Conservation (phyloP, 1,140 invertebrate genomes). For the Scylla paramamosain region DNA sequence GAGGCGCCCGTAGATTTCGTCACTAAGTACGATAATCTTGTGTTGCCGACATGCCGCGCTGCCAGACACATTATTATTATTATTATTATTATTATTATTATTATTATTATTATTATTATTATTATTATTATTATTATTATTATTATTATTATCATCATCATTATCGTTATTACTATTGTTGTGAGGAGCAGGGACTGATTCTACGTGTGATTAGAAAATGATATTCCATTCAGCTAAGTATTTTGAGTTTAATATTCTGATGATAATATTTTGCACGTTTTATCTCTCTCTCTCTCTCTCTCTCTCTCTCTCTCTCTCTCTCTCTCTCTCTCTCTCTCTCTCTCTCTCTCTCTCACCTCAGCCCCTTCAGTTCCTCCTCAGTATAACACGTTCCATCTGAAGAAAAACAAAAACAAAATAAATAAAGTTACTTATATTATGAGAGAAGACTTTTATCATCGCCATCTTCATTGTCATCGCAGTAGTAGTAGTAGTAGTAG, state of each 20-base stretch:
- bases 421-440: not conserved
- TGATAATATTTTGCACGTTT: too few relatives aligned
- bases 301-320: conserved; percentile 18
- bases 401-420: not conserved
- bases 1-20: conserved; percentile 74
- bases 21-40: conserved; percentile 67
- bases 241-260: too few relatives aligned
- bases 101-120: not conserved
- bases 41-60: conserved; percentile 66
- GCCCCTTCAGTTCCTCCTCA: conserved; percentile 54
- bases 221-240: too few relatives aligned
- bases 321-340: not conserved
- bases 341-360: conserved; percentile 55
- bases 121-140: conserved; percentile 16
- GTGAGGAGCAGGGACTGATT: too few relatives aligned
- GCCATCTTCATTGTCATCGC: too few relatives aligned
- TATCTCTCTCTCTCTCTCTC: not conserved
- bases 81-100: not conserved
- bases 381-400: conserved; percentile 71
- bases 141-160: not conserved
- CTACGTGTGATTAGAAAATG: too few relatives aligned
- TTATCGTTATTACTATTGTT: too few relatives aligned
- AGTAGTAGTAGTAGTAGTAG: too few relatives aligned
- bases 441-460: too few relatives aligned
- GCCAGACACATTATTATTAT: not conserved